Percentiles rank a stretch among this genome's conserved stretches.
phyloP scores from a whole-genome alignment of 2,888 invertebrate genomes.

The Meteorus colon region DNA sequence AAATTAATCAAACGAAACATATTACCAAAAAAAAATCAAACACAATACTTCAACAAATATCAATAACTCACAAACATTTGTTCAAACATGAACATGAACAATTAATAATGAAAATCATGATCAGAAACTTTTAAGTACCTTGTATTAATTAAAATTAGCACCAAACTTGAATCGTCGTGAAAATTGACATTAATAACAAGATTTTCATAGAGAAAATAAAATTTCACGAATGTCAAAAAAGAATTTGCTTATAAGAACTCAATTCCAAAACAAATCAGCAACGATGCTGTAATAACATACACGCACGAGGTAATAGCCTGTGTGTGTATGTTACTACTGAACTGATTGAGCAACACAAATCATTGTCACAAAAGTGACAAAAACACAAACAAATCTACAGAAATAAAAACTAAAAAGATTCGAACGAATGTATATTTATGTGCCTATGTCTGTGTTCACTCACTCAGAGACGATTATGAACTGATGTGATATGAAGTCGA shows the following conservation, averaged over 20 bases:
- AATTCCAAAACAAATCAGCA: constrained; percentile 6
- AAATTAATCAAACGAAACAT: not conserved
- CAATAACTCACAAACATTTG: not conserved
- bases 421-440: not conserved
- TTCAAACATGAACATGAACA: not conserved
- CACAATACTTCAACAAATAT: not conserved
- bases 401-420: not conserved
- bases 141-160: not conserved
- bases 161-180: too few relatives aligned
- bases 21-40: not conserved
- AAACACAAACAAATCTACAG: not conserved
- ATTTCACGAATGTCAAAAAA: not conserved
- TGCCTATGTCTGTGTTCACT: not conserved
- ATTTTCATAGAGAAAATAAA: not conserved
- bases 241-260: not conserved
- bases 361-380: not conserved
- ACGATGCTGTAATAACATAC: constrained; percentile 2
- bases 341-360: not conserved
- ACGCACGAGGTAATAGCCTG: not conserved
- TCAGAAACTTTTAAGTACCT: not conserved
- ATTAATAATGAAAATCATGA: not conserved
- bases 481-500: not conserved
- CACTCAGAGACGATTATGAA: not conserved
- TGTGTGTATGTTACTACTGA: not conserved
- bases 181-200: too few relatives aligned